A percentile compares a stretch with the other conserved stretches of the same genome.
Evolutionary conservation across 2,113 vertebrate genomes (phyloP).

Genomic region (Zootoca vivipara): DNA sequence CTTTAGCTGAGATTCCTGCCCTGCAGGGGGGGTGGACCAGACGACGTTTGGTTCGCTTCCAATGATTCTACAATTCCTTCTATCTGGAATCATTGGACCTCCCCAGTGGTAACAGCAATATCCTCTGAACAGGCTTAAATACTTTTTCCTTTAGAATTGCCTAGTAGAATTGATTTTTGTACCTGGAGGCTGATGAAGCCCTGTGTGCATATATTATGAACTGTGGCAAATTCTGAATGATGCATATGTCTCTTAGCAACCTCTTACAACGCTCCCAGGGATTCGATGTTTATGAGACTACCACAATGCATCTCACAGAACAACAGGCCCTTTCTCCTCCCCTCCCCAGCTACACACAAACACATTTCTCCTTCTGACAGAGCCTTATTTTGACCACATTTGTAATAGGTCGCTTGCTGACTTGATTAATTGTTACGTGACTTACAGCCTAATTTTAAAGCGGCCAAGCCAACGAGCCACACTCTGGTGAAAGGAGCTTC

Average conservation of each 20-base stretch:
- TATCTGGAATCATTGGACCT: neutral
- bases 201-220: neutral
- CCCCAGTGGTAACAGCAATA: neutral
- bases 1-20: too few species aligned
- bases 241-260: constrained; percentile 65
- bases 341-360: too few species aligned
- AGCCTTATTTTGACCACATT: neutral
- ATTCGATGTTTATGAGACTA: constrained; percentile 49
- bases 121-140: neutral
- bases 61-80: too few species aligned
- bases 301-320: constrained; percentile 16
- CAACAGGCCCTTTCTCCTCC: neutral
- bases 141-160: neutral
- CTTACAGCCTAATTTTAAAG: neutral
- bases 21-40: too few species aligned
- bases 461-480: neutral
- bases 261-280: constrained; percentile 50
- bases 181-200: neutral
- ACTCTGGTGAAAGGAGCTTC: too few species aligned
- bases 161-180: neutral
- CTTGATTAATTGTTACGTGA: neutral
- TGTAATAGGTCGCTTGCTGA: neutral
- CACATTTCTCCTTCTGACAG: neutral
- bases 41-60: too few species aligned
- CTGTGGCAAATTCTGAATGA: neutral